A percentile compares a stretch with the other conserved stretches of the same genome.
Conservation (phyloP, 2,888 invertebrate genomes). For the Rhamphomyia laevipes region DNA sequence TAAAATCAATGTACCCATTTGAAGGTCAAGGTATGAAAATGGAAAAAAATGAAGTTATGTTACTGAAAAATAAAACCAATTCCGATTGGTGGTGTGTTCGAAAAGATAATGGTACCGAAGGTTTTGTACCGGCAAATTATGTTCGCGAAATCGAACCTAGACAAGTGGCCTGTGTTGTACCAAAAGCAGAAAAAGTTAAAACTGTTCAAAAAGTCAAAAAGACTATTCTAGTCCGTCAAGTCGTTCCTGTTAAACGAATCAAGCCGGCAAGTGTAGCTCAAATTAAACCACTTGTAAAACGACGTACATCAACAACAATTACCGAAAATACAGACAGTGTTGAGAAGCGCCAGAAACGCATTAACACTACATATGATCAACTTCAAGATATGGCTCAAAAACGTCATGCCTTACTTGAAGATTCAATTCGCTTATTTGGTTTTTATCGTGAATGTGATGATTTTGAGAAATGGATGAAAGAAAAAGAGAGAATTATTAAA, state of each 20-base stretch:
- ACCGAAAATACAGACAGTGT: conserved; percentile 61
- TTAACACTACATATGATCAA: conserved; percentile 71
- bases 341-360: conserved; percentile 63
- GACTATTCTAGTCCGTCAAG: conserved; percentile 74
- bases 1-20: conserved; percentile 77
- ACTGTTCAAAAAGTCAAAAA: conserved; percentile 80
- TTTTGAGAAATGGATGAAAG: conserved; percentile 95
- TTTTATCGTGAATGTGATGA: conserved; percentile 96
- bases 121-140: conserved; percentile 96
- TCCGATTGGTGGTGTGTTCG: conserved; percentile 99
- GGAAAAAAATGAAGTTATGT: conserved; percentile 82
- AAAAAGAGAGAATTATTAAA: conserved; percentile 79
- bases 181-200: conserved; percentile 72
- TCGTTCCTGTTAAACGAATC: conserved; percentile 63
- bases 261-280: conserved; percentile 36
- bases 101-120: conserved; percentile 81
- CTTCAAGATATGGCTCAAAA: conserved; percentile 67
- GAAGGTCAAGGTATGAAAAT: conserved; percentile 86
- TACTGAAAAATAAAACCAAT: conserved; percentile 87
- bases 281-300: conserved; percentile 35
- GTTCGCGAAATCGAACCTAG: conserved; percentile 85
- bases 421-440: conserved; percentile 81
- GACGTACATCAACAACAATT: conserved; percentile 33
- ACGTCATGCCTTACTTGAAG: conserved; percentile 75
- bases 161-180: conserved; percentile 67